These are phyloP conservation scores for Tachuris rubrigastra DNA, from an alignment of 2,113 vertebrate species.

Conservation along the genomic window DNA sequence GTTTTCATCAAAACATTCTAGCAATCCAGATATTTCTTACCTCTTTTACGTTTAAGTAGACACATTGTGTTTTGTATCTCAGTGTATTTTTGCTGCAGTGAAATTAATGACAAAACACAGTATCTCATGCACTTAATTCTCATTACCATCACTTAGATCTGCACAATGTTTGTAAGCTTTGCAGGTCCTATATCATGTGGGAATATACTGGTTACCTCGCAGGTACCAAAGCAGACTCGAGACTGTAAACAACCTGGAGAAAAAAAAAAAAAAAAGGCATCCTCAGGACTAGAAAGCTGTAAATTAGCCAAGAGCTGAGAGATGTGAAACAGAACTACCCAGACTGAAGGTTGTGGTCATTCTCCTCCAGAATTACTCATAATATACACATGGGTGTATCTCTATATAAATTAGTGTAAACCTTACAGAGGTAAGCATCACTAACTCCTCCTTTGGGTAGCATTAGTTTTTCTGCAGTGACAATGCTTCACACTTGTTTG, in stretches of 20 bases:
- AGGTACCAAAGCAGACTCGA: not conserved
- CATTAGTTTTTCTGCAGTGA: not conserved
- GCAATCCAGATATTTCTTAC: not conserved
- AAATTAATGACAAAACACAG: not conserved
- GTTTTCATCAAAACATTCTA: not conserved
- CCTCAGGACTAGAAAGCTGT: not conserved
- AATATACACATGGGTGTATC: no score
- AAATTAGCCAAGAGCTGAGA: not conserved
- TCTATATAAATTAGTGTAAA: not conserved
- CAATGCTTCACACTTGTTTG: not conserved
- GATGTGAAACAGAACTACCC: not conserved
- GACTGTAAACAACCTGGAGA: not conserved
- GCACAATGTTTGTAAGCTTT: not conserved
- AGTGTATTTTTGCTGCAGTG: not conserved
- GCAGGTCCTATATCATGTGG: fast-evolving
- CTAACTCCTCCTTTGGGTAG: not conserved
- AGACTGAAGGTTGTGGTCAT: not conserved
- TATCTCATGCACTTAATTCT: not conserved
- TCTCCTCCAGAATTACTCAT: not conserved
- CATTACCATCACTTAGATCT: fast-evolving
- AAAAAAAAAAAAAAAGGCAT: not conserved
- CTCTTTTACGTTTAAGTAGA: not conserved
- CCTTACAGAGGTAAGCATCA: not conserved
- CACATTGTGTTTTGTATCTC: not conserved
- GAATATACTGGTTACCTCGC: not conserved